Evolutionary conservation across 2,888 invertebrate genomes (phyloP), one percentile per base, ranked within the genome.

Genomic region (Leptopilina drosophilae): DNA sequence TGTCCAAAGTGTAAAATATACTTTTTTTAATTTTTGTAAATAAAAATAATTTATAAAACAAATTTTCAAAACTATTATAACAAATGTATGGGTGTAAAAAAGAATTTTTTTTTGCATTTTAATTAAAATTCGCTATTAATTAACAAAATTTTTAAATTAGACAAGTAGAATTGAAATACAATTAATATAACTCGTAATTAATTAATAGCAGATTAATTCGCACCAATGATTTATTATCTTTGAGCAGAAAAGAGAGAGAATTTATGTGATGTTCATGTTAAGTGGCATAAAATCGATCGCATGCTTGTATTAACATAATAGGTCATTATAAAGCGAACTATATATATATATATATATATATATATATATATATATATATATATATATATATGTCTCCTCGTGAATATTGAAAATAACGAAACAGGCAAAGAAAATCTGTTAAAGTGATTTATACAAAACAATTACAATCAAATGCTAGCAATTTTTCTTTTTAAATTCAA

Each of bases 101-200:
- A 15, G 15, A 59, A 15, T 59, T 59, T 33, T 5, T 33, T 33
- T 20, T 20, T 20, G 20, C 33, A 0, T 14, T 33, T 40, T 40
- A 7, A 65, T 8, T n/a, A 65, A n/a, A 64, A 40, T 14, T 33
- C 3, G 6, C 42, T 66, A 40, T 66, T n/a, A 33, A 65, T 14
- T 66, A 12, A 66, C 8, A 15, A 9, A 11, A 66, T 46, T 66
- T 66, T n/a, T 11, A 66, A 66, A 46, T 46, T 46, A 20, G 15
- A 66, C 15, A 66, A 66, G 15, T 46, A 15, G 20, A 8, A 5
- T 12, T 46, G 5, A 42, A 66, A 66, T n/a, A 8, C 6, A 66
- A 40, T 66, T 66, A 66, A 46, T 66, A 42, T 9, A 66, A 46
- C 46, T 46, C n/a, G 46, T 46, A 66, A 66, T 66, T 46, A 66